Base-by-base conservation (phyloP, 2,797 vertebrate species). In the Oreochromis grahami region DNA sequence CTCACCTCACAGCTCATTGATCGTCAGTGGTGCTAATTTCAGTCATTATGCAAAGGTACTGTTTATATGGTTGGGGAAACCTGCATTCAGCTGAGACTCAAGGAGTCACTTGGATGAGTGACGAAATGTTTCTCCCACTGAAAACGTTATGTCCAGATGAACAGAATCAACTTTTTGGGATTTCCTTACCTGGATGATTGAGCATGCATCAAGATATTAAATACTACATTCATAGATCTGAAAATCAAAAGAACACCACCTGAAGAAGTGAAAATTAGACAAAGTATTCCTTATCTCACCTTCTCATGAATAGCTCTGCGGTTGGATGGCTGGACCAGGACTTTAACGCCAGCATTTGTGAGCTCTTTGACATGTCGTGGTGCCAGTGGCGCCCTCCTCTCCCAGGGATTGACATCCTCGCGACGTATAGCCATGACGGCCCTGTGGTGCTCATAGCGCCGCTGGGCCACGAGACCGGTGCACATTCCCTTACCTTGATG, bases 241-340 rank as follows among this genome's bases (percentile, higher is more conserved):
- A 68, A 68, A 43, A 43, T 24, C 38, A 43, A 58, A 70, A 70
- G 5, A 41, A 24, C 12, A 41, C 1, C n/a, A 41, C 63, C 36
- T 15, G 36, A 68, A 14, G 7, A 68, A 68, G 6, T 41, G n/a
- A 70, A 70, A 43, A 26, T 43, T 26, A 70, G 21, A 26, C 38
- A 24, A 43, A 45, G 41, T 17, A 24, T 11, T 70, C 14, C 21
- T 70, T 29, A 41, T 8, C 38, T 76, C 53, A 95, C 99, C 96
- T 97, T 97, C 86, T 99, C 98, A 1, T 98, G 98, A 89, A 99
- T 98, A 78, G 98, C 98, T 89, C 99, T 96, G 74, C 98, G 96
- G 90, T 99, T 99, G 48, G 98, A 99, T 0, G 98, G 98, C 65
- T 99, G 99, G 10, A 99, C 97, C 83, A 99, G 92, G 81, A 99